Evolutionary conservation across 1,140 invertebrate genomes (phyloP).

Genomic region (Andricus grossulariae): DNA sequence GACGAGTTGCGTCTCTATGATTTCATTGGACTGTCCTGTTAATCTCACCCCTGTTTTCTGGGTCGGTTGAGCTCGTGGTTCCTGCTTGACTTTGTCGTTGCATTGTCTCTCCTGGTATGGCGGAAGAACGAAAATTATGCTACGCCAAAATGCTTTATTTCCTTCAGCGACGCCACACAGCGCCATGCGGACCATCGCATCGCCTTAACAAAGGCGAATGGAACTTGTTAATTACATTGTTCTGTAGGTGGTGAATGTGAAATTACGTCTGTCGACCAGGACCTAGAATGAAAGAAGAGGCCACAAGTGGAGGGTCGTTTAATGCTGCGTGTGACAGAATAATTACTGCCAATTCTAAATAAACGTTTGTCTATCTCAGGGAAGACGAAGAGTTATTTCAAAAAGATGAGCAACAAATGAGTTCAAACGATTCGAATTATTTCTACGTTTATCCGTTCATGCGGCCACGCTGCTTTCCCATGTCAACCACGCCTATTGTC

Average conservation of each 20-base stretch:
- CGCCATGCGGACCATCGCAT: conserved; percentile 27
- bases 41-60: conserved; percentile 50
- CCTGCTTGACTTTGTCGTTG: conserved; percentile 47
- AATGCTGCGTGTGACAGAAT: conserved; percentile 9
- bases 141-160: conserved; percentile 51
- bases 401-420: too few species aligned
- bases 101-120: conserved; percentile 61
- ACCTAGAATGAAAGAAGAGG: conserved; percentile 19
- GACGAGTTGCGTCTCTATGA: conserved; percentile 1
- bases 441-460: too few species aligned
- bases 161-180: conserved; percentile 37
- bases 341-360: conserved; percentile 24
- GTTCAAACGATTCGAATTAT: too few species aligned
- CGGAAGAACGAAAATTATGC: conserved; percentile 66
- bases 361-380: not conserved
- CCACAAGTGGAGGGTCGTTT: conserved; percentile 27
- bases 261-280: conserved; percentile 26
- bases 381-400: too few species aligned
- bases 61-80: conserved; percentile 59
- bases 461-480: too few species aligned
- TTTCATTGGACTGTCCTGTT: not conserved
- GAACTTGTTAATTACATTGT: conserved; percentile 29
- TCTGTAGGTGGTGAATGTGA: conserved; percentile 21
- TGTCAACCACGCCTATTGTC: too few species aligned
- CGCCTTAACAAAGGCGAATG: conserved; percentile 32